These are phyloP conservation scores for Leptestheria dahalacensis DNA, from an alignment of 1,140 invertebrate genomes.

Conservation along the genomic window DNA sequence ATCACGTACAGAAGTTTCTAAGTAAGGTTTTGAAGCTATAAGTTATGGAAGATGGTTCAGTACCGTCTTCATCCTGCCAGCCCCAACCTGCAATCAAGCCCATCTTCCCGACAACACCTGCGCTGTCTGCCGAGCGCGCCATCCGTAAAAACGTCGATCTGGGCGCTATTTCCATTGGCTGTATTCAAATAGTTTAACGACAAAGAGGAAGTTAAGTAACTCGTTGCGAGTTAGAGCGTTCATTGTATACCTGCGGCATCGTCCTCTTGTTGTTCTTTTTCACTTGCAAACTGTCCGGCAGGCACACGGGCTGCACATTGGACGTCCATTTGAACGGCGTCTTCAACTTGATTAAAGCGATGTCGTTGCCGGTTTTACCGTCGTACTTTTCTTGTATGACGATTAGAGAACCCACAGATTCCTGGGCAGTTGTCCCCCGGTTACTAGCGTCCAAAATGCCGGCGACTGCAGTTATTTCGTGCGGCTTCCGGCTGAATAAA, in stretches of 20 bases:
- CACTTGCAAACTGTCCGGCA: background rate
- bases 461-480: constrained; percentile 1
- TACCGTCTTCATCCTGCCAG: constrained; percentile 9
- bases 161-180: too few relatives aligned
- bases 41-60: too few relatives aligned
- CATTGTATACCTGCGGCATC: too few relatives aligned
- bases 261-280: too few relatives aligned
- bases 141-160: too few relatives aligned
- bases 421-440: background rate
- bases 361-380: background rate
- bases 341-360: constrained; percentile 8
- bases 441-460: background rate
- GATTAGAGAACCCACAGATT: background rate
- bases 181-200: background rate
- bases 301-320: constrained; percentile 5
- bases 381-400: background rate
- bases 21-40: too few relatives aligned
- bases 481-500: background rate
- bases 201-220: background rate
- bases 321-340: constrained; percentile 9
- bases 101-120: background rate
- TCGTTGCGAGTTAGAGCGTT: background rate
- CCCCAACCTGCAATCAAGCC: constrained; percentile 12
- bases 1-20: too few relatives aligned
- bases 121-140: too few relatives aligned